A percentile compares a stretch with the other conserved stretches of the same genome.
These are phyloP conservation scores for Amphimallon solstitiale DNA, from an alignment of 2,888 invertebrate species.

Conservation along the genomic window DNA sequence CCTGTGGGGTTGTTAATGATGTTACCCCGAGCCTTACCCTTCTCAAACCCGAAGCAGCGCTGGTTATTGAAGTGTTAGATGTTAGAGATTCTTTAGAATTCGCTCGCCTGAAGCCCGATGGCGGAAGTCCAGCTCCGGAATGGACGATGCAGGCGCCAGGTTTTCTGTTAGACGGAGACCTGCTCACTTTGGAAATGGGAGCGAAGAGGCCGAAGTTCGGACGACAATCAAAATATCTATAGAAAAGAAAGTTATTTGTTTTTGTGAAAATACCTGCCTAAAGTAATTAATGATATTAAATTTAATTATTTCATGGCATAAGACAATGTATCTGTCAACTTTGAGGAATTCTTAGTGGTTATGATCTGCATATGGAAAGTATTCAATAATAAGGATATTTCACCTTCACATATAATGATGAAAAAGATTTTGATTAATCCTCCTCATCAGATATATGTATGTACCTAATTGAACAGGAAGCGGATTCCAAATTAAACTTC, in stretches of 20 bases:
- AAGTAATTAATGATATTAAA: too few relatives aligned
- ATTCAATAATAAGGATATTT: too few relatives aligned
- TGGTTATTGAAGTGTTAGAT: conserved; percentile 64
- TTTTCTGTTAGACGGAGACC: conserved; percentile 80
- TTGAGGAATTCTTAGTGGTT: too few relatives aligned
- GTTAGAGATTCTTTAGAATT: conserved; percentile 87
- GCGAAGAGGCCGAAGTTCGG: conserved; percentile 94
- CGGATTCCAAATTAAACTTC: too few relatives aligned
- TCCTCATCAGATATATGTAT: too few relatives aligned
- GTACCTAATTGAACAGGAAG: too few relatives aligned
- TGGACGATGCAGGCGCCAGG: conserved; percentile 73
- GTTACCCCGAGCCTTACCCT: conserved; percentile 84
- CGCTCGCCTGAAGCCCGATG: conserved; percentile 71
- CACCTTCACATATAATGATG: too few relatives aligned
- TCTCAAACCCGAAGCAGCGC: conserved; percentile 66
- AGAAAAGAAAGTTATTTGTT: conserved; percentile 22
- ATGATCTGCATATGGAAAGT: too few relatives aligned
- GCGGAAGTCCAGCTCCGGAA: conserved; percentile 62
- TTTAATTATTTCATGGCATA: too few relatives aligned
- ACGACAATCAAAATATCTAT: conserved; percentile 93
- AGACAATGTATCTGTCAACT: too few relatives aligned
- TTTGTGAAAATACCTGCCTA: too few relatives aligned
- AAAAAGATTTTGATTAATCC: too few relatives aligned
- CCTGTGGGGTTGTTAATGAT: conserved; percentile 71
- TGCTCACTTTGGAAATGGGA: conserved; percentile 88